phyloP scores from a whole-genome alignment of 2,888 invertebrate genomes.

The Helleia helle region DNA sequence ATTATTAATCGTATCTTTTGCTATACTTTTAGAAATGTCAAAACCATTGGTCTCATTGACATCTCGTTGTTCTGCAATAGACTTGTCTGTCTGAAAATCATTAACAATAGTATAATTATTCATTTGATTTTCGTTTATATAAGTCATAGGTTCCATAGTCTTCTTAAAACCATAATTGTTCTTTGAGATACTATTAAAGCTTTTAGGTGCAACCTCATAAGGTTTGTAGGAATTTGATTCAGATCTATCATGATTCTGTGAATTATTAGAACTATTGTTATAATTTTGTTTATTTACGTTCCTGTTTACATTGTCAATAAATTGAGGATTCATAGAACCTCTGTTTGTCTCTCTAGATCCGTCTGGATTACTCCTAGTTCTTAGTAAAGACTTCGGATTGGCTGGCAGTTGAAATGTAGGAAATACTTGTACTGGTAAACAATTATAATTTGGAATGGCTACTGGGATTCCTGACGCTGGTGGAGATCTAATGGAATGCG shows the following conservation, averaged over 20 bases:
- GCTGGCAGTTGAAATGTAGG: slow-evolving; percentile 80
- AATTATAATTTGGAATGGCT: slow-evolving; percentile 58
- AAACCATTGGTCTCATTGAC: neutral
- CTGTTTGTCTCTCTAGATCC: slow-evolving; percentile 29
- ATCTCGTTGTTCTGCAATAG: neutral
- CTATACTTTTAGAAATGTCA: neutral
- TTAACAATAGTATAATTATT: neutral
- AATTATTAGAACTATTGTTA: neutral
- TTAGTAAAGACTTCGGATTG: slow-evolving; percentile 75
- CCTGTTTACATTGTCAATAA: neutral
- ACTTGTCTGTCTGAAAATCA: neutral
- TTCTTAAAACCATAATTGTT: neutral
- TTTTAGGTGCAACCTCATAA: neutral
- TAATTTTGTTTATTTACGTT: slow-evolving; percentile 4
- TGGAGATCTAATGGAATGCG: slow-evolving; percentile 60
- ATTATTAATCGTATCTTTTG: neutral
- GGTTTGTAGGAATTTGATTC: neutral
- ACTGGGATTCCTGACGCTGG: slow-evolving; percentile 61
- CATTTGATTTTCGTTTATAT: neutral
- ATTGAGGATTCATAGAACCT: neutral
- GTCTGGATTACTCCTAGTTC: slow-evolving; percentile 53
- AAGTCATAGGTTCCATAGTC: neutral
- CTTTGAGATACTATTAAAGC: neutral
- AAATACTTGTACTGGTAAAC: slow-evolving; percentile 66
- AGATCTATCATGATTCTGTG: neutral